phyloP scores from a whole-genome alignment of 1,140 invertebrate genomes.

The Archegozetes longisetosus region DNA sequence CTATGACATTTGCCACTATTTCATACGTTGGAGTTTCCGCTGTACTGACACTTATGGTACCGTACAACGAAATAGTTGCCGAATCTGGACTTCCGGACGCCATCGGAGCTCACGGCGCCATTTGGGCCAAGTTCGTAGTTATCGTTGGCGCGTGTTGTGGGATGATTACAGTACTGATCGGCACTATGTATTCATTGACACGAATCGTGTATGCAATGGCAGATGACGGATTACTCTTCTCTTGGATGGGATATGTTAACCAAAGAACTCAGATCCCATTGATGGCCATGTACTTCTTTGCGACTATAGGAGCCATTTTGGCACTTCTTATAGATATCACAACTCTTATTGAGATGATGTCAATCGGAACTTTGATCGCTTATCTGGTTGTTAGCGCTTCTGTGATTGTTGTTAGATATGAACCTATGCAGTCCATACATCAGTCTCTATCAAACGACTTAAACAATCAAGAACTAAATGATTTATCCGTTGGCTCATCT shows the following conservation, averaged over 20 bases:
- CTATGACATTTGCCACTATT: constrained; percentile 57
- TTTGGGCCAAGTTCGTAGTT: constrained; percentile 74
- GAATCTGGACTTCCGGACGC: constrained; percentile 68
- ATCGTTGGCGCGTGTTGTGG: constrained; percentile 72
- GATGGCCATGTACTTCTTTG: constrained; percentile 58
- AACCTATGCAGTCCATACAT: constrained; percentile 55
- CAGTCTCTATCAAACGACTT: background rate
- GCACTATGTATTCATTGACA: constrained; percentile 64
- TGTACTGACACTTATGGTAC: constrained; percentile 65
- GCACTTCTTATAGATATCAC: constrained; percentile 73
- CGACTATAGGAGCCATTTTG: constrained; percentile 53
- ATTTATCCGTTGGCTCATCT: background rate
- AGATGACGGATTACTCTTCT: constrained; percentile 43
- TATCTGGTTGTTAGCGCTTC: constrained; percentile 80
- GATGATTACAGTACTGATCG: constrained; percentile 65
- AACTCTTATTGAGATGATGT: constrained; percentile 87
- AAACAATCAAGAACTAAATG: constrained; percentile 13
- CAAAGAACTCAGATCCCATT: constrained; percentile 48
- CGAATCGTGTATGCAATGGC: constrained; percentile 78
- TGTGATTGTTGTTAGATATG: constrained; percentile 52
- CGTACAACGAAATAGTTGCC: constrained; percentile 49
- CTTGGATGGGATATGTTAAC: constrained; percentile 26
- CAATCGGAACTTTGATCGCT: constrained; percentile 79
- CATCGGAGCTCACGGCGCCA: constrained; percentile 39
- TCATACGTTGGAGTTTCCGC: constrained; percentile 63